Evolutionary conservation across 2,113 vertebrate species (phyloP), one percentile per base, ranked within the genome.

Genomic region (Gobio gobio): DNA sequence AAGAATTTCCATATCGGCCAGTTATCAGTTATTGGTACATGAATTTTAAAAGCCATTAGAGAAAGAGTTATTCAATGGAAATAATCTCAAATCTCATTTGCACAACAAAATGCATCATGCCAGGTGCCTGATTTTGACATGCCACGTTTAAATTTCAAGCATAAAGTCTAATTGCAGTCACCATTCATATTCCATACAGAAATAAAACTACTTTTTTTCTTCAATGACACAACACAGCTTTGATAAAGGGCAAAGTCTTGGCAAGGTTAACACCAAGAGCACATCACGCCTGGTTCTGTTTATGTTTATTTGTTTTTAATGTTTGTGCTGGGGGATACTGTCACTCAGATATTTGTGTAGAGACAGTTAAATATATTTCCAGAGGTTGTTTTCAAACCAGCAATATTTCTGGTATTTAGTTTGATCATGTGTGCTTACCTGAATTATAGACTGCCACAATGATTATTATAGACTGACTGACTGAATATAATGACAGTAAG

Each of bases 341-440:
- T 79, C 78, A 58, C 20, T 63, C 83, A 78, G 88, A 26, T 73
- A 64, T 87, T 83, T 82, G 49, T 87, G 77, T 74, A 26, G 66
- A 51, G 73, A 83, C 75, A 51, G 66, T 54, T 78, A 73, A 82
- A 63, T 85, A 79, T 78, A 81, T 85, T 74, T 68, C 22, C 22
- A 51, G 54, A n/a, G 45, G 36, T 75, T 70, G 89, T 88, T 92
- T 91, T 80, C 86, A 56, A 61, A 22, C 54, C 36, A 43, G 29
- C 33, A 84, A 33, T 83, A 73, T 84, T 88, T 87, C 54, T 72
- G 49, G 14, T 51, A 5, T 51, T 16, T 51, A 51, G 90, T 89
- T 92, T 73, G 85, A 91, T 93, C 86, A 83, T 33, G 14, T 87
- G 73, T 75, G 51, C 74, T 77, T 89, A 85, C 77, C 78, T 64